A percentile compares a stretch with the other conserved stretches of the same genome.
These are phyloP conservation scores for Pristis pectinata DNA, from an alignment of 2,797 vertebrate species.

Conservation along the genomic window DNA sequence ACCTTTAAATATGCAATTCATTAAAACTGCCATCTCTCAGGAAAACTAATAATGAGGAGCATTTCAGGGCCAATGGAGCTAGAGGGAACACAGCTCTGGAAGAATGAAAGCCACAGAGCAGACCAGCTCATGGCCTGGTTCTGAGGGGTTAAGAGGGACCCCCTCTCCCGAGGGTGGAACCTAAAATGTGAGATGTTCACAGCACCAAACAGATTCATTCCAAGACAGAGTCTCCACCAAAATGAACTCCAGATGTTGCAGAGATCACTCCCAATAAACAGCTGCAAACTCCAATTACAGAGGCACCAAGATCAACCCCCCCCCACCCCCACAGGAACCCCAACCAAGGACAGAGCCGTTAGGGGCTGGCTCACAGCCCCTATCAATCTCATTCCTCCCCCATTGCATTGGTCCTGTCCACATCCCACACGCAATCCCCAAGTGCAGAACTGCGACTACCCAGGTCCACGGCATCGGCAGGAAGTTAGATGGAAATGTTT, in stretches of 20 bases:
- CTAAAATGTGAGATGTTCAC: conserved; percentile 48
- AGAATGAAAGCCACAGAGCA: not conserved
- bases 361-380: not conserved
- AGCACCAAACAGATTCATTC: conserved; percentile 52
- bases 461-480: not conserved
- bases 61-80: not conserved
- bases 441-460: too few relatives aligned
- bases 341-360: not conserved
- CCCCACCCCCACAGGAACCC: conserved; percentile 48
- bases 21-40: not conserved
- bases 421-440: not conserved
- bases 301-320: not conserved
- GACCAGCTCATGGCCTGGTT: conserved; percentile 39
- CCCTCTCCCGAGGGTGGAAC: conserved; percentile 47
- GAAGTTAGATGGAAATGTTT: too few relatives aligned
- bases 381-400: not conserved
- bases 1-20: not conserved
- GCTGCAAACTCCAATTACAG: conserved; percentile 55
- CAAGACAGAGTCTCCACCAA: conserved; percentile 56
- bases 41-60: not conserved
- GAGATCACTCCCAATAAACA: conserved; percentile 52
- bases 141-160: conserved; percentile 45
- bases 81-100: not conserved
- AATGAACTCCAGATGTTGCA: conserved; percentile 68
- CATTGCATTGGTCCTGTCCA: not conserved